These are phyloP conservation scores for Platanista minor DNA, from an alignment of 2,113 vertebrate species.

Conservation along the genomic window DNA sequence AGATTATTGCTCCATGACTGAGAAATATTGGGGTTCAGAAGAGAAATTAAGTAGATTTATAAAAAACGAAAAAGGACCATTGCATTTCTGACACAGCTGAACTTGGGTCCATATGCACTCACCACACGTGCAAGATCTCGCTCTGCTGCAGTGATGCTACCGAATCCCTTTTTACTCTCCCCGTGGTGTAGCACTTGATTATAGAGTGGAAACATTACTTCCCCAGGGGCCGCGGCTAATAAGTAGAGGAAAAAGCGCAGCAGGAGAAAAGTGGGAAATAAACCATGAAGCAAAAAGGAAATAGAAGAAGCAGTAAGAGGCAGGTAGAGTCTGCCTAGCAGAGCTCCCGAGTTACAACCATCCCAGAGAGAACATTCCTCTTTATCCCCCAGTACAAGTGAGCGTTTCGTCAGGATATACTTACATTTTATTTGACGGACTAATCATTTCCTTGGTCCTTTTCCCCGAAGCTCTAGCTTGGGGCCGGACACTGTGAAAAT, in stretches of 20 bases:
- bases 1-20: not conserved
- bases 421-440: conserved; percentile 33
- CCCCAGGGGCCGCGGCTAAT: not conserved
- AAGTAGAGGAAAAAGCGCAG: not conserved
- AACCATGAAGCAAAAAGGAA: not conserved
- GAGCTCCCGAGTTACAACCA: not conserved
- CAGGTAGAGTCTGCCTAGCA: not conserved
- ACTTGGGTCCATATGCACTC: not conserved
- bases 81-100: not conserved
- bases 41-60: not conserved
- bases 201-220: not conserved
- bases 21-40: not conserved
- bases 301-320: not conserved
- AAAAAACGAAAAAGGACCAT: not conserved
- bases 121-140: not conserved
- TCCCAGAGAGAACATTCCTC: not conserved
- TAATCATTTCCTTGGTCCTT: not conserved
- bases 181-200: not conserved
- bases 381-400: not conserved
- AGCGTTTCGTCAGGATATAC: not conserved
- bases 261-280: not conserved
- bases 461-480: not conserved
- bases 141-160: not conserved
- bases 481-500: not conserved
- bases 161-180: not conserved